A percentile compares a stretch with the other conserved stretches of the same genome.
These are phyloP conservation scores for Dolomedes plantarius DNA, from an alignment of 2,888 invertebrate genomes.

Conservation along the genomic window DNA sequence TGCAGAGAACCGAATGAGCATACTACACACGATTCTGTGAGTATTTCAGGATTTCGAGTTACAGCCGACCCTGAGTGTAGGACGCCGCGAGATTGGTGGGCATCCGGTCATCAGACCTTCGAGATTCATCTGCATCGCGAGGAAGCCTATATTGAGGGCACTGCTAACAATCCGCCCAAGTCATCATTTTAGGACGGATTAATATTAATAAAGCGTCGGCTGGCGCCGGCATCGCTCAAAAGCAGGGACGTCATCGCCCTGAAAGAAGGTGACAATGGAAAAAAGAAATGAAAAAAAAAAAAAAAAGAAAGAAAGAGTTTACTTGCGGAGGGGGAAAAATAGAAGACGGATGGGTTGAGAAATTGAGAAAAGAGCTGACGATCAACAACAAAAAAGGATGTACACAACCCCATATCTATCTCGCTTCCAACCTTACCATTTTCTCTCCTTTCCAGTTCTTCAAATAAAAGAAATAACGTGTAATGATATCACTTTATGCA, in stretches of 20 bases:
- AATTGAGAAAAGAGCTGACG: neutral
- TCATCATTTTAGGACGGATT: conserved; percentile 7
- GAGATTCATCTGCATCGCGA: neutral
- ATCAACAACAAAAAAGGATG: neutral
- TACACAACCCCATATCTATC: neutral
- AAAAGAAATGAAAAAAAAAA: conserved; percentile 19
- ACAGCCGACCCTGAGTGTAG: too few species aligned
- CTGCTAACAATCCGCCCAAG: neutral
- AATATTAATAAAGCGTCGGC: conserved; percentile 20
- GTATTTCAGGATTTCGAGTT: too few species aligned
- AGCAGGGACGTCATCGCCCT: neutral
- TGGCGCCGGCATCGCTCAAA: conserved; percentile 63
- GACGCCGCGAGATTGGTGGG: too few species aligned
- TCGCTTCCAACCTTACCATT: neutral
- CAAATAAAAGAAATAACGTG: too few species aligned
- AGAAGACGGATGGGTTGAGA: too few species aligned
- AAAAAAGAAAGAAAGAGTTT: too few species aligned
- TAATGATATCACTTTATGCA: too few species aligned
- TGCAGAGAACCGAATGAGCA: too few species aligned
- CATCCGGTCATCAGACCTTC: neutral
- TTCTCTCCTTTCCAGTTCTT: too few species aligned
- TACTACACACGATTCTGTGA: too few species aligned
- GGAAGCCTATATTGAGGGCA: neutral
- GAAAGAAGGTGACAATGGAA: conserved; percentile 5
- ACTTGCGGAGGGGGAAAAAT: neutral